phyloP scores from a whole-genome alignment of 2,888 invertebrate genomes.

The Agriopis aurantiaria region DNA sequence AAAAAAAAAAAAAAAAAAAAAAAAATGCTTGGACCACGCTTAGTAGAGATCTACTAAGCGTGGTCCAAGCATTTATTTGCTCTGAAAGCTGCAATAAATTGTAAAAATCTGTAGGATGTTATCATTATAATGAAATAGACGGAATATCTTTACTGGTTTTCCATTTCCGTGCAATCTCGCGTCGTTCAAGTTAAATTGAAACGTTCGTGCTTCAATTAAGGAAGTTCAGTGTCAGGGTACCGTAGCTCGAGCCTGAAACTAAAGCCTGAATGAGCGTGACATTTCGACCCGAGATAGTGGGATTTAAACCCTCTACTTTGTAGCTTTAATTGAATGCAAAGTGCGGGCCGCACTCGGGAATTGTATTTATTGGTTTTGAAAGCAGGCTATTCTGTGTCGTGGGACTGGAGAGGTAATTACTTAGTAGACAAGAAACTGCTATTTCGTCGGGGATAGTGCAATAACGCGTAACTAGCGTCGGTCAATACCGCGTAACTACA shows the following conservation, averaged over 20 bases:
- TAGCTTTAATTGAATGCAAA: constrained; percentile 34
- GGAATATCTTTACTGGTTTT: constrained; percentile 10
- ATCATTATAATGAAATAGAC: background rate
- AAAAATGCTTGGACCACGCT: too few species aligned
- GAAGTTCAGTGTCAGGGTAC: constrained; percentile 33
- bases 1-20: too few species aligned
- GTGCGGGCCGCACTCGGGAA: constrained; percentile 9
- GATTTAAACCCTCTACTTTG: constrained; percentile 27
- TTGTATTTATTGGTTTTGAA: constrained; percentile 20
- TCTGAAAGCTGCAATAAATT: too few species aligned
- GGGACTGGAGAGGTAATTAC: background rate
- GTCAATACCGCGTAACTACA: too few species aligned
- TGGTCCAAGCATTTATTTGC: too few species aligned
- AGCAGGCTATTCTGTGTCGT: background rate
- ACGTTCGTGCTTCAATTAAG: constrained; percentile 36
- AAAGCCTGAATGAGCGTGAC: constrained; percentile 25
- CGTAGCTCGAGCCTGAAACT: constrained; percentile 26
- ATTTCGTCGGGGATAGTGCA: too few species aligned
- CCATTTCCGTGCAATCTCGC: background rate
- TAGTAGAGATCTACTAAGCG: too few species aligned
- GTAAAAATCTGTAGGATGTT: too few species aligned
- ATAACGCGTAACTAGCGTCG: too few species aligned
- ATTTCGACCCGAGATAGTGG: constrained; percentile 27
- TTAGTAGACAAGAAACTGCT: too few species aligned
- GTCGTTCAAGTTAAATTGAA: constrained; percentile 34